Evolutionary conservation across 2,888 invertebrate species (phyloP).

Genomic region (Diaprepes abbreviatus): DNA sequence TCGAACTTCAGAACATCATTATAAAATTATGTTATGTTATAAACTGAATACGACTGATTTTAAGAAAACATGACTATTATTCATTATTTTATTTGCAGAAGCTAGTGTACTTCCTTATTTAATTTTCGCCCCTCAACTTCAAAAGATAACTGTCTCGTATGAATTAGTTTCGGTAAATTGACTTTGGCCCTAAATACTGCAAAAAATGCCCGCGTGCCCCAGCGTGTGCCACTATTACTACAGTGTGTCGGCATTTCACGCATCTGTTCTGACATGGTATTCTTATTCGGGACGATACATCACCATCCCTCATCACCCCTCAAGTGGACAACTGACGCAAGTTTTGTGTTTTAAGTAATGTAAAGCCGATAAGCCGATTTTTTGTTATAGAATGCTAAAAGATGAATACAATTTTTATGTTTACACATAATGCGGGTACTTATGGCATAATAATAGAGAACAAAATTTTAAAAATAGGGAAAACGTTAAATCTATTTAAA

Average conservation of each 20-base stretch:
- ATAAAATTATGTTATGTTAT: too few species aligned
- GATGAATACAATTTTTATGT: slow-evolving; percentile 11
- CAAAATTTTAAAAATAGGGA: too few species aligned
- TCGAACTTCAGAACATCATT: too few species aligned
- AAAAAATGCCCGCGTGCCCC: slow-evolving; percentile 23
- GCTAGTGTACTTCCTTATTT: background rate
- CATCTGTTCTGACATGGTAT: slow-evolving; percentile 49
- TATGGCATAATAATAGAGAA: background rate
- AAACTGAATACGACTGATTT: too few species aligned
- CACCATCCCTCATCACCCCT: slow-evolving; percentile 19
- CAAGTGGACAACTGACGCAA: slow-evolving; percentile 51
- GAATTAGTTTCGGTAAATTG: slow-evolving; percentile 45
- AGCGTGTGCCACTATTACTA: slow-evolving; percentile 25
- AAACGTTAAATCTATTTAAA: background rate
- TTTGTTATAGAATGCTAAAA: slow-evolving; percentile 16
- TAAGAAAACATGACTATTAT: too few species aligned
- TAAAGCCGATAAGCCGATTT: slow-evolving; percentile 6
- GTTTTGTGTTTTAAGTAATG: slow-evolving; percentile 37
- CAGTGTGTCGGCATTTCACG: slow-evolving; percentile 48
- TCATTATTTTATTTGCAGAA: too few species aligned
- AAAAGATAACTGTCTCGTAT: slow-evolving; percentile 19
- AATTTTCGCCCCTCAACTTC: background rate
- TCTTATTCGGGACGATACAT: slow-evolving; percentile 12
- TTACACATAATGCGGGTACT: background rate
- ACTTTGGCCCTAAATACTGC: slow-evolving; percentile 13